phyloP scores from a whole-genome alignment of 2,888 invertebrate species.

The Lypha dubia region DNA sequence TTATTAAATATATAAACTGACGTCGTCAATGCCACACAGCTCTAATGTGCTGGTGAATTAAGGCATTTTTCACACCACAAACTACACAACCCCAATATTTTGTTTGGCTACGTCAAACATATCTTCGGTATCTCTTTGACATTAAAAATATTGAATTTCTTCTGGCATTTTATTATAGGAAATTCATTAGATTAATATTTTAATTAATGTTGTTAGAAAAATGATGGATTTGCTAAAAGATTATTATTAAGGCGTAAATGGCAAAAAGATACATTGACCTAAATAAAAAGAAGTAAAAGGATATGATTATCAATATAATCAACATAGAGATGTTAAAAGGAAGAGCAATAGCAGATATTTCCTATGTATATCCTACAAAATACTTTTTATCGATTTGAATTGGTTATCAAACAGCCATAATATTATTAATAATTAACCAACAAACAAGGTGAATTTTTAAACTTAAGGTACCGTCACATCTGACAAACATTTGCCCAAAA shows the following conservation, averaged over 20 bases:
- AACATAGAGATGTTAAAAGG: no score
- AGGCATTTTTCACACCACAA: background rate
- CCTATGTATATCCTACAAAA: no score
- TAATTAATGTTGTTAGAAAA: background rate
- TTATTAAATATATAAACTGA: background rate
- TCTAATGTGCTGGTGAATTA: background rate
- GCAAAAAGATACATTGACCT: background rate
- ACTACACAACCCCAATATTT: background rate
- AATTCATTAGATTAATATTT: background rate
- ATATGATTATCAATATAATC: no score
- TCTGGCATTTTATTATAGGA: background rate
- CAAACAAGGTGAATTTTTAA: no score
- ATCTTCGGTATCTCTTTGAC: background rate
- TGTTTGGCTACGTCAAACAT: background rate
- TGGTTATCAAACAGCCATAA: no score
- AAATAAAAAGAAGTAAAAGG: background rate
- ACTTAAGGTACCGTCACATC: no score
- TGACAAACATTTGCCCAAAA: no score
- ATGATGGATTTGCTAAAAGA: background rate
- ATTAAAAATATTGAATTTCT: background rate
- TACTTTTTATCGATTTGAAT: no score
- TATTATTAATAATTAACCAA: no score
- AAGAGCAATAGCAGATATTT: no score
- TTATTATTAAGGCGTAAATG: background rate
- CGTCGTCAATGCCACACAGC: background rate